phyloP scores from a whole-genome alignment of 2,113 vertebrate species.

The Sigmodon hispidus region DNA sequence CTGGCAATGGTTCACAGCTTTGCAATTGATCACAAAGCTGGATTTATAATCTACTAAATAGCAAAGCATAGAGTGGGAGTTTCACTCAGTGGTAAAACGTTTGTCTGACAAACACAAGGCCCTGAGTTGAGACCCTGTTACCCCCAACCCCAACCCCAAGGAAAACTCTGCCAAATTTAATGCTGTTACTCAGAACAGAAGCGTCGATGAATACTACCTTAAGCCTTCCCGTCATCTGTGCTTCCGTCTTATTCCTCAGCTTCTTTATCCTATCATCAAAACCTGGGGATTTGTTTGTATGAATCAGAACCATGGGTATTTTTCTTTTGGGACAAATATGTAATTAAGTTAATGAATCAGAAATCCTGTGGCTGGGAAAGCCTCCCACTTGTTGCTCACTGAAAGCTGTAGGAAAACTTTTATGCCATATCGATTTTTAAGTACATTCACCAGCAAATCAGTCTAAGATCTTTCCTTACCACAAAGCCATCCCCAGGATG shows the following conservation, averaged over 20 bases:
- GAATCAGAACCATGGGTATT: neutral
- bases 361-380: neutral
- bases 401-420: neutral
- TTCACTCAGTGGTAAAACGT: neutral
- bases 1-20: neutral
- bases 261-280: neutral
- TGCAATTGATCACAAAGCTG: neutral
- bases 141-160: neutral
- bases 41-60: neutral
- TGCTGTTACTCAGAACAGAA: neutral
- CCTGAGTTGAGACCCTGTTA: neutral
- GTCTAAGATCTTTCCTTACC: neutral
- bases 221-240: neutral
- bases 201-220: no score
- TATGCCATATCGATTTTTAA: neutral
- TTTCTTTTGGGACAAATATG: neutral
- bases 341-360: neutral
- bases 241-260: neutral
- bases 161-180: no score
- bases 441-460: neutral
- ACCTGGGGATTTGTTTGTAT: neutral
- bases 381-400: neutral
- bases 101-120: neutral
- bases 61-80: neutral
- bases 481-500: neutral